A percentile compares a stretch with the other conserved stretches of the same genome.
Evolutionary conservation across 92 coral and sea anemone genomes (phyloP).

Genomic region (Umimayanthus chanpuru): DNA sequence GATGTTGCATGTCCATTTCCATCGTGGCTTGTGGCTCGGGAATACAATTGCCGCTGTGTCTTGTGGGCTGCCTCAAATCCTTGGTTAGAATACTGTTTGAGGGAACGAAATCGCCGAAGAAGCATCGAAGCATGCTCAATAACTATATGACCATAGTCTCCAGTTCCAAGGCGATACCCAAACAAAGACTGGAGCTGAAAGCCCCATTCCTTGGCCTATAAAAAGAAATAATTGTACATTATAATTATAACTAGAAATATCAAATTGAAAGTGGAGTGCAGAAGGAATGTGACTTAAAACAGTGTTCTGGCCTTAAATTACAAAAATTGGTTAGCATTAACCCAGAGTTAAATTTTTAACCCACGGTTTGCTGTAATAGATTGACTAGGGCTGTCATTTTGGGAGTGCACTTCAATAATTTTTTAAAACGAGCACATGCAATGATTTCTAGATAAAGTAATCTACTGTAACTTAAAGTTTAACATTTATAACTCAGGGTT

Average conservation of each 20-base stretch:
- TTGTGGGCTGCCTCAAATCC: conserved; percentile 41
- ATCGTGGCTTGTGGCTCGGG: conserved; percentile 26
- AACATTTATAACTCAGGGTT: too few relatives aligned
- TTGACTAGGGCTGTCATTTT: too few relatives aligned
- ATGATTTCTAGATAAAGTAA: too few relatives aligned
- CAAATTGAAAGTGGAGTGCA: background rate
- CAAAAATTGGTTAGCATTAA: too few relatives aligned
- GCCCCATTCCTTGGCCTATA: conserved; percentile 31
- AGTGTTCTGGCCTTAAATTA: too few relatives aligned
- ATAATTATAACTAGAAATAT: background rate
- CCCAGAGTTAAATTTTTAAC: too few relatives aligned
- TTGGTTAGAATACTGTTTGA: conserved; percentile 17
- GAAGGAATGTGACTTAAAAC: background rate
- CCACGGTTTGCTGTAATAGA: too few relatives aligned
- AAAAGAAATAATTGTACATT: background rate
- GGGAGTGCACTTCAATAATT: too few relatives aligned
- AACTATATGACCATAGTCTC: conserved; percentile 22
- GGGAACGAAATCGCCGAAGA: conserved; percentile 21
- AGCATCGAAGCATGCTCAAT: conserved; percentile 39
- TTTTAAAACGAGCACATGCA: too few relatives aligned
- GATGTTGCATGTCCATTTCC: conserved; percentile 36
- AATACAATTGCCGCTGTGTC: conserved; percentile 17
- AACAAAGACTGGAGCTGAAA: conserved; percentile 11
- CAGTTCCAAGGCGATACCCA: conserved; percentile 21
- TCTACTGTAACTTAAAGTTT: too few relatives aligned